Conservation (phyloP, 1,140 invertebrate genomes). For the Tetraneura akinire region DNA sequence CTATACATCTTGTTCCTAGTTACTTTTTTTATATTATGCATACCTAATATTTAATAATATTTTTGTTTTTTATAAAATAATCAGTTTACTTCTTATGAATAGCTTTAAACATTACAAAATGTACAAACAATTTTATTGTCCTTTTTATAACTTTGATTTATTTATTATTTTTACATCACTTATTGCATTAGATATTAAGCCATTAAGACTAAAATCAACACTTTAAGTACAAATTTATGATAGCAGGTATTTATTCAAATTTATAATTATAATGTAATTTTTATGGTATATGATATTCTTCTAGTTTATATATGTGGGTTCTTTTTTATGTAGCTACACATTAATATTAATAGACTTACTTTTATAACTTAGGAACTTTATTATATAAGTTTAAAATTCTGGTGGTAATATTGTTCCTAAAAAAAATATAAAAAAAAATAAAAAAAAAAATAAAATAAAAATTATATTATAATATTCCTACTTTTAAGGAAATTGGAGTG, state of each 20-base stretch:
- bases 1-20: constrained; percentile 42
- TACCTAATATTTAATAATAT: constrained; percentile 24
- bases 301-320: constrained; percentile 21
- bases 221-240: constrained; percentile 47
- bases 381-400: constrained; percentile 16
- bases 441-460: not conserved
- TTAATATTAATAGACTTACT: constrained; percentile 34
- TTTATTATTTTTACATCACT: constrained; percentile 41
- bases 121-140: constrained; percentile 28
- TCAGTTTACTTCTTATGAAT: constrained; percentile 13
- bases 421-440: not conserved
- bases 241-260: constrained; percentile 48
- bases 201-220: constrained; percentile 46
- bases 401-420: constrained; percentile 50
- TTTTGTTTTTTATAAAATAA: constrained; percentile 21
- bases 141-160: constrained; percentile 28
- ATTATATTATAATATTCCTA: constrained; percentile 28
- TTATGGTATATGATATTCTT: constrained; percentile 32
- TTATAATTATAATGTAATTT: constrained; percentile 37
- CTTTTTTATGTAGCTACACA: constrained; percentile 25
- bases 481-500: constrained; percentile 15
- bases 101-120: constrained; percentile 32
- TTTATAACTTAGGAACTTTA: constrained; percentile 21
- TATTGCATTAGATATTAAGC: constrained; percentile 46
- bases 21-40: constrained; percentile 28